phyloP scores from a whole-genome alignment of 2,113 vertebrate species.

The Saccopteryx bilineata region DNA sequence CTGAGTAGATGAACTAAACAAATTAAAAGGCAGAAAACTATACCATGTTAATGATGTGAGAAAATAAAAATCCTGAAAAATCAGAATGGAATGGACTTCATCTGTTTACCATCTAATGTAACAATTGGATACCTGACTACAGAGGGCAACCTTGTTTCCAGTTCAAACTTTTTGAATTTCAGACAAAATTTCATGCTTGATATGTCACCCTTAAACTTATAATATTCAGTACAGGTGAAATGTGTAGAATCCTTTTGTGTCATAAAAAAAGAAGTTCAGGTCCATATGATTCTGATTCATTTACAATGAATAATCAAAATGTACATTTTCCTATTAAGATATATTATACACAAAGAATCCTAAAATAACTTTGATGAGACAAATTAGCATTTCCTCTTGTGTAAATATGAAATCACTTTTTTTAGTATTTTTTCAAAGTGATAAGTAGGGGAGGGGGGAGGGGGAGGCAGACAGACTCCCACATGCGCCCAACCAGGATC shows the following conservation, averaged over 20 bases:
- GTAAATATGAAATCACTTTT: constrained; percentile 51
- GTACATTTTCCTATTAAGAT: constrained; percentile 21
- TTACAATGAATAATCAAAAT: constrained; percentile 65
- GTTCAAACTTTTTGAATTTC: constrained; percentile 36
- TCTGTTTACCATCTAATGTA: constrained; percentile 16
- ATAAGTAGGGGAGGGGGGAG: no score
- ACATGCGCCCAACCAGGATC: no score
- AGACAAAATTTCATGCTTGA: neutral
- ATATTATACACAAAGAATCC: constrained; percentile 38
- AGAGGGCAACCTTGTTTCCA: neutral
- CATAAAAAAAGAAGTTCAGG: constrained; percentile 48
- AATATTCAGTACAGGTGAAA: neutral
- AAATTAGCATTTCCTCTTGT: constrained; percentile 18
- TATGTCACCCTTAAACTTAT: neutral
- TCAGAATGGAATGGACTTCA: constrained; percentile 58
- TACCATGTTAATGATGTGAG: constrained; percentile 4
- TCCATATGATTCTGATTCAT: constrained; percentile 44
- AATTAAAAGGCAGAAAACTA: constrained; percentile 54
- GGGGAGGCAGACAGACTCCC: no score
- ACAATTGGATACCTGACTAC: neutral
- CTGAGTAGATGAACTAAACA: constrained; percentile 28
- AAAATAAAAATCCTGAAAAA: constrained; percentile 63
- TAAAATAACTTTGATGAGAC: constrained; percentile 48
- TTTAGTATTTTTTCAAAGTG: neutral
- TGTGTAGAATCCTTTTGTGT: constrained; percentile 47